Evolutionary conservation across 2,113 vertebrate genomes (phyloP), one percentile per base, ranked within the genome.

Genomic region (Hippocampus zosterae): DNA sequence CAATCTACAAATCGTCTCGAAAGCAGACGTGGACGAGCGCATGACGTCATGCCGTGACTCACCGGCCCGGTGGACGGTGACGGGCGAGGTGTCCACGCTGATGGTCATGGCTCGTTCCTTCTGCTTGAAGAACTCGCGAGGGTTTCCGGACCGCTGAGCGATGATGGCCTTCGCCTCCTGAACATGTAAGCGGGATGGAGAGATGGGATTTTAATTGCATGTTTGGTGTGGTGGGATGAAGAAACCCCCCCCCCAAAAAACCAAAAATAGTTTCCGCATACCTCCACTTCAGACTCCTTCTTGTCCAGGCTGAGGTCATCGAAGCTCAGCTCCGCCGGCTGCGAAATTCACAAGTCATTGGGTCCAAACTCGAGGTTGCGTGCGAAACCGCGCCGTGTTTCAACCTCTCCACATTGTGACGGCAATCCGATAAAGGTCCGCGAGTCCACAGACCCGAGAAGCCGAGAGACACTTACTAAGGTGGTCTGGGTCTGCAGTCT

Each of bases 111-210:
- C 96, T 83, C 92, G 88, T 86, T 98, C 96, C 85, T 94, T 96
- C 91, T 77, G 86, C 87, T 95, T 96, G 90, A 99, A 98, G 84
- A 95, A 99, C 75, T 99, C 96, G 42, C 96, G 91, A 0, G 97
- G 97, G 87, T 99, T 99, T 80, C 93, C 95, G 0, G 94, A 94
- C 33, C 97, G 90, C 91, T 96, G 96, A 70, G 97, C 97, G 1
- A 99, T 98, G 84, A 98, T 96, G 81, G 97, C 96, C 27, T 96
- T 96, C 15, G 97, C 97, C 87, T 99, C 97, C 97, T 99, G 87
- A 33, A 70, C 53, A 73, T 16, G 69, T 8, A 72, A 40, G 71
- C 5, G 56, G 5, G 16, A 70, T 46, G 5, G 8, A 25, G 3
- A 18, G 18, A 8, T 37, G 27, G 27, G 41, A 46, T 65, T 65